Evolutionary conservation across 1,140 invertebrate genomes (phyloP).

Genomic region (Drosophila chauvacae): DNA sequence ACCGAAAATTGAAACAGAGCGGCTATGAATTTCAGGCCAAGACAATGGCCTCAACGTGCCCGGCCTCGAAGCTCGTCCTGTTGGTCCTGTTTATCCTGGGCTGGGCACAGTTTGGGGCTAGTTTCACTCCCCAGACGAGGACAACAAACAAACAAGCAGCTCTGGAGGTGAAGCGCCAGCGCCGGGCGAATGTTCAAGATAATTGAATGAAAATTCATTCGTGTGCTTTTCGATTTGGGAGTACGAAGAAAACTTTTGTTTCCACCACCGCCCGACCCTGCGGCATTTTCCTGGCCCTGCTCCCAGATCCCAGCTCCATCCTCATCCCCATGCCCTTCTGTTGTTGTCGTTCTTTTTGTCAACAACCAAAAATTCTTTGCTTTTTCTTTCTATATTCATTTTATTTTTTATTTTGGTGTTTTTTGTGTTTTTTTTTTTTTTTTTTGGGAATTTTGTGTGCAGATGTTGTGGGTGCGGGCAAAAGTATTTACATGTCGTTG

Average conservation of each 20-base stretch:
- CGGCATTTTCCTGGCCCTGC: constrained; percentile 1
- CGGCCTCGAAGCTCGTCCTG: not conserved
- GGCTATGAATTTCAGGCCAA: constrained; percentile 79
- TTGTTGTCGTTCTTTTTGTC: constrained; percentile 25
- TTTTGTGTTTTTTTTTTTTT: not conserved
- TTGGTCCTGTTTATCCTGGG: constrained; percentile 4
- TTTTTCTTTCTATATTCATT: constrained; percentile 7
- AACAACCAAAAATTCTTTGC: constrained; percentile 36
- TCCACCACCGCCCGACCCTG: constrained; percentile 1
- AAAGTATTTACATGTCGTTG: constrained; percentile 80
- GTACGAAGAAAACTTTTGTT: constrained; percentile 39
- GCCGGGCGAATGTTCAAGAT: constrained; percentile 70
- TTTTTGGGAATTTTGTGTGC: constrained; percentile 19
- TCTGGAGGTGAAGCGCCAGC: constrained; percentile 10
- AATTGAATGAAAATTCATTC: constrained; percentile 83
- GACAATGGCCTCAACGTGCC: constrained; percentile 70
- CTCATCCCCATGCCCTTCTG: constrained; percentile 24
- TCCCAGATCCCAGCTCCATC: not conserved
- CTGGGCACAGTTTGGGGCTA: constrained; percentile 61
- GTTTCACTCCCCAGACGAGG: constrained; percentile 73
- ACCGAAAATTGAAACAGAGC: constrained; percentile 81
- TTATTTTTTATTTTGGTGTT: no score
- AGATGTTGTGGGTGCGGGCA: constrained; percentile 32
- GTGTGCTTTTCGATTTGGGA: constrained; percentile 78
- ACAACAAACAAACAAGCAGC: constrained; percentile 51